phyloP scores from a whole-genome alignment of 2,113 vertebrate species.

The Aspidoscelis tigris region DNA sequence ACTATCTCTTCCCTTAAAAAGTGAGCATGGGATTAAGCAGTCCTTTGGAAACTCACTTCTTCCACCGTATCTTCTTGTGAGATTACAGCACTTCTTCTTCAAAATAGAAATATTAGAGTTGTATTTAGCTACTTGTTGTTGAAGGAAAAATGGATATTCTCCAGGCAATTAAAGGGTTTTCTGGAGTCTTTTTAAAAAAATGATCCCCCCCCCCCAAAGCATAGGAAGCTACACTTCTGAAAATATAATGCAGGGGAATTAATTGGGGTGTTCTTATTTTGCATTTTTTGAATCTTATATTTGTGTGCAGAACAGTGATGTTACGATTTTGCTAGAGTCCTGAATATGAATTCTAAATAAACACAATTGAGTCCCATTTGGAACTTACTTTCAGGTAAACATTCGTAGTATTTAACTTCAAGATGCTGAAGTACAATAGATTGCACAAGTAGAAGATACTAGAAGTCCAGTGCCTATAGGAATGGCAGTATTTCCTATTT shows the following conservation, averaged over 20 bases:
- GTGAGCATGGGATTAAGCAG: not conserved
- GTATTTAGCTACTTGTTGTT: not conserved
- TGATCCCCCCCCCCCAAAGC: no score
- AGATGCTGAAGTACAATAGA: not conserved
- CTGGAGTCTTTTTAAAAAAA: not conserved
- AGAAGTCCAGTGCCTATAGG: not conserved
- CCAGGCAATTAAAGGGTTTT: not conserved
- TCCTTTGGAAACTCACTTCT: not conserved
- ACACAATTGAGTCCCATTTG: not conserved
- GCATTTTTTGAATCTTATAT: not conserved
- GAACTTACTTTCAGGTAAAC: not conserved
- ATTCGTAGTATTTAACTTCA: not conserved
- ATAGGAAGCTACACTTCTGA: not conserved
- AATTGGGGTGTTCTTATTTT: not conserved
- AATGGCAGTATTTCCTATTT: not conserved
- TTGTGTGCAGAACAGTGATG: not conserved
- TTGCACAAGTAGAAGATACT: not conserved
- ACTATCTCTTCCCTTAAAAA: not conserved
- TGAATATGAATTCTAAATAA: not conserved
- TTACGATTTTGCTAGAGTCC: not conserved
- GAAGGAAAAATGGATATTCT: not conserved
- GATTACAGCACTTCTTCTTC: not conserved
- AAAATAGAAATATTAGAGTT: not conserved
- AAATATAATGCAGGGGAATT: not conserved
- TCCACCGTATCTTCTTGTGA: not conserved